Evolutionary conservation across 2,113 vertebrate genomes (phyloP), one percentile per base, ranked within the genome.

Genomic region (Ailurus styani): DNA sequence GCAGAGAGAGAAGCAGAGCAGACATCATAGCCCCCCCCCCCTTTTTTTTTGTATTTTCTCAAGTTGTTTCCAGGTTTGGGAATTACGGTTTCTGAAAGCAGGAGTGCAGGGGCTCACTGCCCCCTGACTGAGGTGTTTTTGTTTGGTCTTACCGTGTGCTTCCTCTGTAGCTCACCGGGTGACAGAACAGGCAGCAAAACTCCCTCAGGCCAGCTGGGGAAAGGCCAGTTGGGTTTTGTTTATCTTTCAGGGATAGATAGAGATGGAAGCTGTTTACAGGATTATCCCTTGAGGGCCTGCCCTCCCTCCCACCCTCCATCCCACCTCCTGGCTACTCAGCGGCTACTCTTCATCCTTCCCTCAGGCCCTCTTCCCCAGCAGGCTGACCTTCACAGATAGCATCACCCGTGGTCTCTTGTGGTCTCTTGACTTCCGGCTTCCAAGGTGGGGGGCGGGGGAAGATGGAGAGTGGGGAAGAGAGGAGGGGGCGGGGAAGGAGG

Each of bases 31-130:
- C 13, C 70, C 42, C 23, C 25, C 60, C 10, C 52, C 77, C 54
- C 42, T 37, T 73, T 62, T 75, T 93, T 95, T 37, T 70, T 21
- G 73, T 75, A 27, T 60, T 85, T 91, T 91, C 64, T 96, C 54
- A 84, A 79, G 89, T 91, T 21, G 57, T 83, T 95, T 86, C 84
- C 82, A 52, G 66, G 45, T 87, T 17, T 97, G 55, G 93, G 91
- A 83, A 83, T 95, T 91, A 68, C 11, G 6, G 11, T 96, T 86
- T 86, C 86, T 68, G 82, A 96, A 94, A 86, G 72, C 81, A 88
- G 66, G 3, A 83, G 78, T 10, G 29, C 25, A 7, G 31, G 23
- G 37, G 91, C n/a, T n/a, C 14, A 0, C 4, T 27, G 45, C 79
- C 47, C 34, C 83, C 50, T 15, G 86, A 34, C 73, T 4, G 47